phyloP scores from a whole-genome alignment of 2,888 invertebrate species.

The Epirrhoe tristata region DNA sequence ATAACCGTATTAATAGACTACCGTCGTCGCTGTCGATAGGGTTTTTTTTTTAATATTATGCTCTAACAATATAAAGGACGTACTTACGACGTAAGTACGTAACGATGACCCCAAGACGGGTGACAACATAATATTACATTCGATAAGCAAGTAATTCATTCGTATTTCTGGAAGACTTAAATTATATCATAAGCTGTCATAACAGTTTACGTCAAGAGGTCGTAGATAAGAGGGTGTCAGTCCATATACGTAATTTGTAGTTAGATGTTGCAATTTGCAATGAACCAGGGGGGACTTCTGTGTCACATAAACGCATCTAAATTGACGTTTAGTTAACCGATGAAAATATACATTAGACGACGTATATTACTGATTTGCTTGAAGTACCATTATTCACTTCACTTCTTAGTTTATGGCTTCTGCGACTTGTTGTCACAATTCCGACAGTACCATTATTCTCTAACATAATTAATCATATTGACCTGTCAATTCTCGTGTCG shows the following conservation, averaged over 20 bases:
- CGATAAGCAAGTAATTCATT: slow-evolving; percentile 58
- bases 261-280: slow-evolving; percentile 34
- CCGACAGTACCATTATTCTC: too few species aligned
- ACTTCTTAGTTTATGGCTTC: too few species aligned
- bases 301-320: slow-evolving; percentile 1
- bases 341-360: too few species aligned
- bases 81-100: slow-evolving; percentile 52
- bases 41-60: neutral
- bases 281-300: slow-evolving; percentile 10
- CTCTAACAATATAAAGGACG: slow-evolving; percentile 7
- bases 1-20: too few species aligned
- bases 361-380: too few species aligned
- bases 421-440: too few species aligned
- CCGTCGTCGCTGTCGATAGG: too few species aligned
- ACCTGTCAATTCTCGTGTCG: too few species aligned
- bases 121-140: slow-evolving; percentile 54
- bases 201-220: slow-evolving; percentile 61
- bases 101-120: slow-evolving; percentile 57
- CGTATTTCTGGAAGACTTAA: slow-evolving; percentile 60
- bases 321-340: neutral
- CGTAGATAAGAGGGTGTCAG: slow-evolving; percentile 61
- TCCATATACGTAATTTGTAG: slow-evolving; percentile 44
- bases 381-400: too few species aligned
- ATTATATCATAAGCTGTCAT: slow-evolving; percentile 53
- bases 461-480: too few species aligned